These are phyloP conservation scores for Passerina amoena DNA, from an alignment of 2,113 vertebrate species.

Conservation along the genomic window DNA sequence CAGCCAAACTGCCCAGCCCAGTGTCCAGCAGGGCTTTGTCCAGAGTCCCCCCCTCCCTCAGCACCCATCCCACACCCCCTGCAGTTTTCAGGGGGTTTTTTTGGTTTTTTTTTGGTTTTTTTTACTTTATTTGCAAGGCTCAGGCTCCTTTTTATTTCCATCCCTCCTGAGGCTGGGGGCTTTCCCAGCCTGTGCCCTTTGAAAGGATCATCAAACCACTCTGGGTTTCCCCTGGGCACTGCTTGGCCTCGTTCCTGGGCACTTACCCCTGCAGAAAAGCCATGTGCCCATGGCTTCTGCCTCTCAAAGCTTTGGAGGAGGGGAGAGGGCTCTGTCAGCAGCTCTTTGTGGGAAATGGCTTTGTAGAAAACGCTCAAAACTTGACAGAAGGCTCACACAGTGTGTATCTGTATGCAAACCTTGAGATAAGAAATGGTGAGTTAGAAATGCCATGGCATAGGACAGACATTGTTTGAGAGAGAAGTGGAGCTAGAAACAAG, in stretches of 20 bases:
- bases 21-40: not conserved
- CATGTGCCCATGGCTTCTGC: rapidly evolving
- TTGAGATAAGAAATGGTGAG: not conserved
- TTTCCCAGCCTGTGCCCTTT: not conserved
- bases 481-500: not conserved
- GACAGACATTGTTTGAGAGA: not conserved
- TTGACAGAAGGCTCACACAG: not conserved
- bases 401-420: not conserved
- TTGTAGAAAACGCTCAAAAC: not conserved
- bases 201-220: not conserved
- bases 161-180: rapidly evolving
- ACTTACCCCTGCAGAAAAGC: not conserved
- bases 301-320: not conserved
- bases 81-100: not conserved
- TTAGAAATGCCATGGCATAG: not conserved
- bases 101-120: too few relatives aligned
- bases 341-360: not conserved
- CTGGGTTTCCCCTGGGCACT: not conserved
- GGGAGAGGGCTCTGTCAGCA: not conserved
- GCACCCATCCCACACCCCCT: not conserved
- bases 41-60: not conserved
- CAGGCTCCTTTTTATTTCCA: not conserved
- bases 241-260: not conserved
- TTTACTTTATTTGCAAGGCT: not conserved
- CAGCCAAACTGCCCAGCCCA: not conserved